Evolutionary conservation across 2,888 invertebrate species (phyloP), one percentile per base, ranked within the genome.

Genomic region (Taphrorychus bicolor): DNA sequence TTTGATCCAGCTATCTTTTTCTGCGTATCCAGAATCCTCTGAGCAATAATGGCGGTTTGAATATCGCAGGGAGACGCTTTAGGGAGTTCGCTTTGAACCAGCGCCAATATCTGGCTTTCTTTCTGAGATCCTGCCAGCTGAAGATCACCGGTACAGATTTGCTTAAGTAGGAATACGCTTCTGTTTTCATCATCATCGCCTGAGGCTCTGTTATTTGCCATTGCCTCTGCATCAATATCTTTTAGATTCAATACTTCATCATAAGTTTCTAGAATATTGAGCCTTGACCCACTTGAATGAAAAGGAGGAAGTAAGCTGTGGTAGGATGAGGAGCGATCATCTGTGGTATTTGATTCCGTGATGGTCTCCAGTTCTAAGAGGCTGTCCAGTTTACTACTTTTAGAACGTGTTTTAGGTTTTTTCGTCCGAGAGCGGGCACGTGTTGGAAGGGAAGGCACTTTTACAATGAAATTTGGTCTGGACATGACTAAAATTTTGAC

Each of bases 201-300:
- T 11, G 11, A 32, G 11, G 1, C 32, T 11, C 7, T 32, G 32
- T 32, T 9, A 3, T 32, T 32, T 1, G 1, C 11, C 45, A 17
- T 16, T n/a, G 4, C 14, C 14, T 45, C 1, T 14, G 7, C 3
- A 45, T 45, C 62, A 7, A 67, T 2, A 42, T 67, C 62, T 22
- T 74, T 76, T 23, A 70, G 64, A 59, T 70, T 67, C 19, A 71
- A 18, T 19, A 64, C 53, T 9, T 70, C 66, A 14, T 71, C 66
- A 45, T 70, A 71, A 9, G 70, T 69, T 65, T 71, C 71, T 11
- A 66, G 41, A 40, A 70, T 48, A 42, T 63, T 63, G 3, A 68
- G 48, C 14, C 18, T 24, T 11, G 61, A 32, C 2, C 42, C 52
- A 48, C 45, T 41, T 2, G 42, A 24, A 2, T 54, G 11, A 19